Evolutionary conservation across 2,797 vertebrate genomes (phyloP).

Genomic region (Anguilla pacifica): DNA sequence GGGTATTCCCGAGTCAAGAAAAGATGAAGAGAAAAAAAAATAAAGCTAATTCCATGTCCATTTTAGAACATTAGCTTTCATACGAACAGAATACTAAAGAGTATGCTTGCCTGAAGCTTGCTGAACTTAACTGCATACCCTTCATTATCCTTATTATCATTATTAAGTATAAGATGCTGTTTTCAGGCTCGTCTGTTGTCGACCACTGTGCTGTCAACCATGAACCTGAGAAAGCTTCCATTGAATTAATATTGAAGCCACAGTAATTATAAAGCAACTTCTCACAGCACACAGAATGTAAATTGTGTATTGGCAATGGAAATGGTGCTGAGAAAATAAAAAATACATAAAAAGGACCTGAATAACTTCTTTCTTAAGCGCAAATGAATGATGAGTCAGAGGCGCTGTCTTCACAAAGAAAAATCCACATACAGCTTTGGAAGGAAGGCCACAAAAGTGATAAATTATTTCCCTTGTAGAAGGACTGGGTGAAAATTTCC

Average conservation of each 20-base stretch:
- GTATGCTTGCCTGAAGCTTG: background rate
- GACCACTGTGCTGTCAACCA: background rate
- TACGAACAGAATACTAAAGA: background rate
- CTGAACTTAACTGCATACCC: background rate
- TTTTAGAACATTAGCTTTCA: background rate
- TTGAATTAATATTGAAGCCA: too few species aligned
- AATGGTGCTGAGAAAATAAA: background rate
- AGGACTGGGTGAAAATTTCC: background rate
- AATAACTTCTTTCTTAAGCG: slow-evolving; percentile 31
- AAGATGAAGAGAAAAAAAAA: background rate
- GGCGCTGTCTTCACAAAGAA: background rate
- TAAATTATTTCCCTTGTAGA: background rate
- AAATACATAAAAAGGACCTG: background rate
- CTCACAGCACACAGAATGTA: background rate
- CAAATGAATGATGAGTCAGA: background rate
- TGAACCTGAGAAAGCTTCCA: background rate
- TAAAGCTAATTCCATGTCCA: background rate
- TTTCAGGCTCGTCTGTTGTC: background rate
- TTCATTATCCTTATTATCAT: background rate
- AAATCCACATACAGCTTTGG: background rate
- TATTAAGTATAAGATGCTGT: background rate
- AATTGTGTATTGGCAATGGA: background rate
- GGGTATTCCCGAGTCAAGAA: background rate
- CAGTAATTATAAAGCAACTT: background rate
- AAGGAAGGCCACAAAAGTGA: background rate